Evolutionary conservation across 2,113 vertebrate species (phyloP).

Genomic region (Pseudonaja textilis): DNA sequence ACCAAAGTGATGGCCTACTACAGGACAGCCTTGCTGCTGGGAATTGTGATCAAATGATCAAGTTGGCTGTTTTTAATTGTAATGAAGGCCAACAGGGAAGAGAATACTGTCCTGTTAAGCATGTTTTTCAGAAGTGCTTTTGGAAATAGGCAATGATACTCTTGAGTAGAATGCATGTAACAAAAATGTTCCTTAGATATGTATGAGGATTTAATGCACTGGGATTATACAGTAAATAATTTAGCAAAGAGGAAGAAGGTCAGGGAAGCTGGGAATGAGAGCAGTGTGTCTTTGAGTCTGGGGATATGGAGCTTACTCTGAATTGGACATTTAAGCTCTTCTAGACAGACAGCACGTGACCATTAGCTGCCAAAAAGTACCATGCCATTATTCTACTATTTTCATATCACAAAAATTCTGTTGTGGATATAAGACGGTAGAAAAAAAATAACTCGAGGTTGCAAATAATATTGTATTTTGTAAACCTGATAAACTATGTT

Average conservation of each 20-base stretch:
- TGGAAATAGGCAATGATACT: background rate
- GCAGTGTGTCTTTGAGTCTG: background rate
- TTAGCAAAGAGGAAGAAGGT: background rate
- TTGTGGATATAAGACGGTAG: background rate
- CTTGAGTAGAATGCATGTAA: background rate
- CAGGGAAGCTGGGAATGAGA: background rate
- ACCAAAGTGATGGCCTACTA: background rate
- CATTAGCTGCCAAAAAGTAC: background rate
- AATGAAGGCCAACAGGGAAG: background rate
- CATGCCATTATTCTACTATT: background rate
- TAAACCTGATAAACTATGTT: background rate
- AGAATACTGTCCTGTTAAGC: background rate
- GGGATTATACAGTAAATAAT: background rate
- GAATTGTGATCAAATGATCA: background rate
- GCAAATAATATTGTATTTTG: background rate
- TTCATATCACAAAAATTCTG: background rate
- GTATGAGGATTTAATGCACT: background rate
- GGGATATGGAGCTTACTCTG: background rate
- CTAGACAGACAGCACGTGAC: background rate
- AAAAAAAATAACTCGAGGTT: background rate
- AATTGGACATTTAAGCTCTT: background rate
- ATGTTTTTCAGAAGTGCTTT: background rate
- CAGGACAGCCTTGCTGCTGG: background rate
- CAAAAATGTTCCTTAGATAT: background rate
- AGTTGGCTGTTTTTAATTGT: background rate